phyloP scores from a whole-genome alignment of 2,113 vertebrate genomes.

The Equus quagga region DNA sequence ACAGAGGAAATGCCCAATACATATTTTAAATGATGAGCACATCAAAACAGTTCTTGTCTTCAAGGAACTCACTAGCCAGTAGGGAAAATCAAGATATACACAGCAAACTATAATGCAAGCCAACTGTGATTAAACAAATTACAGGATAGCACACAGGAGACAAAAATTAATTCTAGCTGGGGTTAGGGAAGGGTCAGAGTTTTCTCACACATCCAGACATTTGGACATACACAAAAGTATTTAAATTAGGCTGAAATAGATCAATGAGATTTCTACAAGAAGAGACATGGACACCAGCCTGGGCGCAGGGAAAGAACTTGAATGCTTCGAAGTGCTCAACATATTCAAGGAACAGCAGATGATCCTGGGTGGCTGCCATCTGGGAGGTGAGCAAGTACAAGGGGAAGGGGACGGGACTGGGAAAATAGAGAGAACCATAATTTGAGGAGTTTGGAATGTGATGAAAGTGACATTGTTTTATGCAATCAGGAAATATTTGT shows the following conservation, averaged over 20 bases:
- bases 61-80: conserved; percentile 3
- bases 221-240: conserved; percentile 16
- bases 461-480: conserved; percentile 32
- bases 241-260: conserved; percentile 53
- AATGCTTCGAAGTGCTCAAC: conserved; percentile 36
- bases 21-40: not conserved
- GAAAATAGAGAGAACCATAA: not conserved
- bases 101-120: conserved; percentile 22
- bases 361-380: conserved; percentile 27
- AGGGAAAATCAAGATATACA: conserved; percentile 14
- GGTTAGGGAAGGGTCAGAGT: conserved; percentile 49
- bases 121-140: conserved; percentile 69
- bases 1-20: not conserved
- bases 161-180: conserved; percentile 65
- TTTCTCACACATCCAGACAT: conserved; percentile 55
- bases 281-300: conserved; percentile 28
- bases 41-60: conserved; percentile 26
- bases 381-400: not conserved
- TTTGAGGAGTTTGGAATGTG: not conserved
- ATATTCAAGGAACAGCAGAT: conserved; percentile 38
- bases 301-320: not conserved
- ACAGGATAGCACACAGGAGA: conserved; percentile 1
- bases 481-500: conserved; percentile 2
- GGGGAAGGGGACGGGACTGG: not conserved
- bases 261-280: conserved; percentile 62